Percentiles rank a stretch among this genome's conserved stretches.
phyloP scores from a whole-genome alignment of 2,797 vertebrate species.

The Myotis vivesi region DNA sequence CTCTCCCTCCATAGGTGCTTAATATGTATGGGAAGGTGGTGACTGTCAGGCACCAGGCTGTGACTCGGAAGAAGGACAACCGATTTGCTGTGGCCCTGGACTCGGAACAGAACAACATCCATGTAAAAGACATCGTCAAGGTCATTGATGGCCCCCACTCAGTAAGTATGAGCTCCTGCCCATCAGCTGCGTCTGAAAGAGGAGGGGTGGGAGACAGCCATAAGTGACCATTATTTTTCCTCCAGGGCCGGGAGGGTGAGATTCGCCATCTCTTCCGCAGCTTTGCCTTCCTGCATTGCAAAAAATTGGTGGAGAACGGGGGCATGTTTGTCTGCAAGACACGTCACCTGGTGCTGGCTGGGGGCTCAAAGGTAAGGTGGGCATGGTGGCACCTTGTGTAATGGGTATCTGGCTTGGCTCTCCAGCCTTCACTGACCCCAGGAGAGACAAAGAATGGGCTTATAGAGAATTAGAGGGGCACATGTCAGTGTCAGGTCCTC shows the following conservation, averaged over 20 bases:
- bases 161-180: conserved; percentile 79
- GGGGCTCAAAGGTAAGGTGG: conserved; percentile 91
- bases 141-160: conserved; percentile 97
- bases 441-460: not conserved
- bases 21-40: conserved; percentile 97
- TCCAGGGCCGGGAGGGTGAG: conserved; percentile 93
- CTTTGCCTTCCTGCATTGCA: conserved; percentile 97
- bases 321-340: conserved; percentile 99
- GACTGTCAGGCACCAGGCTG: conserved; percentile 95
- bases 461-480: too few species aligned
- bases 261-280: conserved; percentile 94
- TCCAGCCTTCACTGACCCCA: not conserved
- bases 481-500: not conserved
- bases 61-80: conserved; percentile 95
- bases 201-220: rapidly evolving
- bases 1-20: conserved; percentile 85
- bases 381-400: not conserved
- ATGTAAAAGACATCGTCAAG: conserved; percentile 97
- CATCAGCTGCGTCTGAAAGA: not conserved
- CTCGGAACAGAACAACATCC: conserved; percentile 98
- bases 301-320: conserved; percentile 96
- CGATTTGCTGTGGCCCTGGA: conserved; percentile 95
- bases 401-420: not conserved
- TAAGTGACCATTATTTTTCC: not conserved
- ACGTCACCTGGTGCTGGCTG: conserved; percentile 92